phyloP scores from a whole-genome alignment of 2,797 vertebrate species.

The Sebastes alutus region DNA sequence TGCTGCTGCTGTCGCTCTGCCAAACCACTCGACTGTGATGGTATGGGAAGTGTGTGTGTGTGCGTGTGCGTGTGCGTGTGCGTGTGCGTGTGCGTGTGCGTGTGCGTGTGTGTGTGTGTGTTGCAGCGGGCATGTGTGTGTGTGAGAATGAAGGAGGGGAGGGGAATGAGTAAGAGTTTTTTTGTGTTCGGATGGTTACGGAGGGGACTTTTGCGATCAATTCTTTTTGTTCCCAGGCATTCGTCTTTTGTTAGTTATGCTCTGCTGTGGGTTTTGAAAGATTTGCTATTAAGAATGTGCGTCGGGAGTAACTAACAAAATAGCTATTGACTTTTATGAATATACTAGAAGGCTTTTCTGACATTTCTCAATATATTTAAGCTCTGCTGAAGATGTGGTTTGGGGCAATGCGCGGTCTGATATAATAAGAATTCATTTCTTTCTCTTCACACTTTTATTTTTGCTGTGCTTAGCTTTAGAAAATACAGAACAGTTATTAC shows the following conservation, averaged over 20 bases:
- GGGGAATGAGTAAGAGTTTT: slow-evolving; percentile 3
- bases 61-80: slow-evolving; percentile 2
- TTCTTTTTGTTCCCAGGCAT: slow-evolving; percentile 44
- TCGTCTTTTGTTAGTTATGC: slow-evolving; percentile 39
- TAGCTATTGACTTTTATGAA: slow-evolving; percentile 48
- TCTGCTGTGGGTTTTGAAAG: slow-evolving; percentile 32
- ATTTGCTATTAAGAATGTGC: slow-evolving; percentile 29
- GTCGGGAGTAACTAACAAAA: slow-evolving; percentile 47
- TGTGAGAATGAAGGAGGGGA: not conserved
- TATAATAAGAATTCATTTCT: not conserved
- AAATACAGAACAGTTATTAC: not conserved
- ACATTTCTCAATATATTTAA: slow-evolving; percentile 27
- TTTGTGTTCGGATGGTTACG: slow-evolving; percentile 4
- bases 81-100: slow-evolving; percentile 20
- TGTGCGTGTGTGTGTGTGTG: slow-evolving; percentile 3
- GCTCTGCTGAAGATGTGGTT: slow-evolving; percentile 9
- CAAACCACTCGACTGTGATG: slow-evolving; percentile 76
- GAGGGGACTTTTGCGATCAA: slow-evolving; percentile 46
- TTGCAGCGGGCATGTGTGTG: not conserved
- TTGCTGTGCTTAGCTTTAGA: not conserved
- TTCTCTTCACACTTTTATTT: not conserved
- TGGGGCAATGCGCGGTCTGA: not conserved
- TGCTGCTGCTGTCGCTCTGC: slow-evolving; percentile 64
- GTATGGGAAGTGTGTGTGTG: slow-evolving; percentile 40
- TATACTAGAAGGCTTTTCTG: slow-evolving; percentile 21